Evolutionary conservation across 1,140 invertebrate genomes (phyloP).

Genomic region (Sarcophaga bullata): DNA sequence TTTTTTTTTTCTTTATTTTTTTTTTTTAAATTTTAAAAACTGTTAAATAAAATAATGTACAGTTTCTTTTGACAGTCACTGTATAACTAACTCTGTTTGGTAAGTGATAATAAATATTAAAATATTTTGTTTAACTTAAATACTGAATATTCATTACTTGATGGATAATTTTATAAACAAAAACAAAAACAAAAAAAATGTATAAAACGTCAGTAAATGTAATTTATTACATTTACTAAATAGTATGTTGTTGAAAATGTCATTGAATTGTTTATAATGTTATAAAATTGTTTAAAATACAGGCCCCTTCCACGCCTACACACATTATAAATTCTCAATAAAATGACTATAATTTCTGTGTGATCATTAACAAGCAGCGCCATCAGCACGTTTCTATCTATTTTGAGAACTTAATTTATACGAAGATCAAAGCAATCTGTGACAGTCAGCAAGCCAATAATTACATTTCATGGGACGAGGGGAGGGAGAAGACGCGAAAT

Average conservation of each 20-base stretch:
- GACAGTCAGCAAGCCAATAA: background rate
- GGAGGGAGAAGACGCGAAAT: background rate
- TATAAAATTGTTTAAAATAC: constrained; percentile 2
- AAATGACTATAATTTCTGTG: background rate
- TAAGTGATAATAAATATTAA: too few species aligned
- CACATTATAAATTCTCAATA: constrained; percentile 11
- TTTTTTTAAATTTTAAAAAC: too few species aligned
- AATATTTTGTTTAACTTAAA: too few species aligned
- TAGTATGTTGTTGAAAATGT: background rate
- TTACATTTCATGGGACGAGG: background rate
- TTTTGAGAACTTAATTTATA: background rate
- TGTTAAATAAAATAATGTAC: too few species aligned
- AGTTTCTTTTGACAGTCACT: too few species aligned
- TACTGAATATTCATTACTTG: too few species aligned
- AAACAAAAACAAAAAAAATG: too few species aligned
- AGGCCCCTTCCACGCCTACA: background rate
- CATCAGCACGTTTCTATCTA: background rate
- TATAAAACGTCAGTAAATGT: background rate
- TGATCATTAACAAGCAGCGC: background rate
- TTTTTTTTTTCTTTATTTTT: too few species aligned
- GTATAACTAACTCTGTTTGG: too few species aligned
- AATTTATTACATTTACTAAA: background rate
- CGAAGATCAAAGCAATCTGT: background rate
- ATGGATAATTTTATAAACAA: too few species aligned
- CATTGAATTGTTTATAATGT: background rate